These are phyloP conservation scores for Stegodyphus dumicola DNA, from an alignment of 1,140 invertebrate species.

Conservation along the genomic window DNA sequence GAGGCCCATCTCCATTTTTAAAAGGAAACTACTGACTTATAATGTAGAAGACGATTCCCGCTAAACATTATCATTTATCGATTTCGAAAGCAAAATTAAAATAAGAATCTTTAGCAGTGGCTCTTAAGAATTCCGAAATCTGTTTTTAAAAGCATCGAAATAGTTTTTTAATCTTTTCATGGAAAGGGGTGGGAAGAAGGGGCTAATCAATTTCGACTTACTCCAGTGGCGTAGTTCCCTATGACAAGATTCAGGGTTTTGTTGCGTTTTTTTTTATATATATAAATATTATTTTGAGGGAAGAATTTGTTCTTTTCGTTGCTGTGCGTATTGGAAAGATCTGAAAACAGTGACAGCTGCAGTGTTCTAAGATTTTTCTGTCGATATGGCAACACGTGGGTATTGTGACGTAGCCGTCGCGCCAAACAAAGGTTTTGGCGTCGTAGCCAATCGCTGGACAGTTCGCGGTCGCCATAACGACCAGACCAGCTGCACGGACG, in stretches of 20 bases:
- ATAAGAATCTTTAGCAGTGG: slow-evolving; percentile 31
- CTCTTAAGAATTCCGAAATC: slow-evolving; percentile 37
- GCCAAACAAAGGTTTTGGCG: slow-evolving; percentile 44
- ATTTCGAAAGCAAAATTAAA: slow-evolving; percentile 50
- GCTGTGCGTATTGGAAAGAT: slow-evolving; percentile 46
- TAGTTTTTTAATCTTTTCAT: slow-evolving; percentile 50
- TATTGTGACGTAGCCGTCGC: slow-evolving; percentile 49
- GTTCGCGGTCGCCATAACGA: slow-evolving; percentile 58
- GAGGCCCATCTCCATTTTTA: too few species aligned
- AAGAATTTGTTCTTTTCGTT: slow-evolving; percentile 44
- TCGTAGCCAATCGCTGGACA: slow-evolving; percentile 43
- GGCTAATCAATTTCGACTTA: slow-evolving; percentile 60
- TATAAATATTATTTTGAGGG: slow-evolving; percentile 14
- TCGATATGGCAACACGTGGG: slow-evolving; percentile 60
- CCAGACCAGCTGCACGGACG: slow-evolving; percentile 50
- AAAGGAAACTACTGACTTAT: slow-evolving; percentile 43
- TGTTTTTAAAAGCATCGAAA: slow-evolving; percentile 50
- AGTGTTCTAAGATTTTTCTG: slow-evolving; percentile 47
- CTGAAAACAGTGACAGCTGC: slow-evolving; percentile 59
- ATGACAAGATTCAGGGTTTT: slow-evolving; percentile 53
- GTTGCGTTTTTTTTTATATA: slow-evolving; percentile 11
- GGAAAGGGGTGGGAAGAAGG: slow-evolving; percentile 10
- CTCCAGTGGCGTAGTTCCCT: slow-evolving; percentile 13
- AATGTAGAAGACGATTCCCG: slow-evolving; percentile 37
- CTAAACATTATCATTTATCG: slow-evolving; percentile 53